These are phyloP conservation scores for Rhinogobio ventralis DNA, from an alignment of 2,797 vertebrate genomes.

Conservation along the genomic window DNA sequence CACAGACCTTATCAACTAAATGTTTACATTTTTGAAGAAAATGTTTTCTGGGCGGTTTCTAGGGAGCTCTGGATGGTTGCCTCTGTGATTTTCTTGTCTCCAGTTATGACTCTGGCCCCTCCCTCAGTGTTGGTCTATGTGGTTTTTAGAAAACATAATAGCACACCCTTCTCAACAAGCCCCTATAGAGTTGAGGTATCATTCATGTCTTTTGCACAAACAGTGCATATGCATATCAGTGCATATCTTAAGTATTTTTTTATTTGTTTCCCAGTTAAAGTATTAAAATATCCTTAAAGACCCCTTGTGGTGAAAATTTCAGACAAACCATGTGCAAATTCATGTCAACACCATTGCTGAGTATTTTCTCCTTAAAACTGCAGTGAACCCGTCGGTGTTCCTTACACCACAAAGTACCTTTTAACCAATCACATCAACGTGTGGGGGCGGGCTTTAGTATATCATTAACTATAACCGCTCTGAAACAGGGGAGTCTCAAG, in stretches of 20 bases:
- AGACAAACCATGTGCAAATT: no score
- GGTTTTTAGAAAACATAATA: neutral
- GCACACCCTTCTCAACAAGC: neutral
- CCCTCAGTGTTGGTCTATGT: neutral
- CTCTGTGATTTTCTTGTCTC: neutral
- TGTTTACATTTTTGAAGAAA: neutral
- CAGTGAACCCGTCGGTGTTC: no score
- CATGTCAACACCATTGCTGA: no score
- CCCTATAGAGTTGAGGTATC: neutral
- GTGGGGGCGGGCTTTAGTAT: no score
- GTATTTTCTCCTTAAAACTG: no score
- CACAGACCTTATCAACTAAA: neutral
- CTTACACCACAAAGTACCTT: no score
- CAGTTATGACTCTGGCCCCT: neutral
- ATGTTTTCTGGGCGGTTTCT: conserved; percentile 4
- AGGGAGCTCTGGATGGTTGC: neutral
- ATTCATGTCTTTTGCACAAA: neutral
- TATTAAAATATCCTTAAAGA: neutral
- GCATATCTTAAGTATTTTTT: no score
- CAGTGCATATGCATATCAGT: no score
- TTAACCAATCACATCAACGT: no score
- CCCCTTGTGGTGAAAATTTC: no score
- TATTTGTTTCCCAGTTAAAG: neutral
- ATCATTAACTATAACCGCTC: no score
- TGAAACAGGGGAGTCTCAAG: no score